Percentiles rank a stretch among this genome's conserved stretches.
Evolutionary conservation across 2,888 invertebrate species (phyloP).

Genomic region (Tillus elongatus): DNA sequence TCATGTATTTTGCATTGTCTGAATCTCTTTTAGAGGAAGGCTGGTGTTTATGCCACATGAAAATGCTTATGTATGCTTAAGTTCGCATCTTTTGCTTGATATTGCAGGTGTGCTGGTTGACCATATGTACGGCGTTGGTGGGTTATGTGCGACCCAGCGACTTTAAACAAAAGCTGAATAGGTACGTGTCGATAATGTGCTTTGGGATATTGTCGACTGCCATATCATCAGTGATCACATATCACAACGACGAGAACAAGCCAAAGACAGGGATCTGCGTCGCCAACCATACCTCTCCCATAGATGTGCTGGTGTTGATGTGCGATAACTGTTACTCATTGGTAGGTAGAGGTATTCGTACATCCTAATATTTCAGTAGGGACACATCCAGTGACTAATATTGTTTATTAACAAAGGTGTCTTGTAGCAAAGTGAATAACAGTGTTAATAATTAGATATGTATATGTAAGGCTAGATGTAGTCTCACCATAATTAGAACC

Average conservation of each 20-base stretch:
- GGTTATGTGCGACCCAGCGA: constrained; percentile 73
- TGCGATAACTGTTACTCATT: constrained; percentile 95
- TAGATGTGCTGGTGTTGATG: constrained; percentile 93
- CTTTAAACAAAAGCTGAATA: constrained; percentile 71
- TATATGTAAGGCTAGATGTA: no score
- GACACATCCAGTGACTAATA: no score
- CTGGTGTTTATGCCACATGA: no score
- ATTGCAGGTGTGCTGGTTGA: constrained; percentile 77
- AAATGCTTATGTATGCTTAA: constrained; percentile 13
- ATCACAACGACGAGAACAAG: constrained; percentile 78
- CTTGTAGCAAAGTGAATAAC: no score
- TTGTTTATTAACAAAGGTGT: no score
- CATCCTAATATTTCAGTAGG: no score
- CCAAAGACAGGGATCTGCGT: constrained; percentile 87
- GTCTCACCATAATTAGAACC: no score
- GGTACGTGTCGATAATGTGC: constrained; percentile 74
- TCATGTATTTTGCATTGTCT: no score
- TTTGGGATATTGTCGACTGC: constrained; percentile 89
- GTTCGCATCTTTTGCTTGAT: constrained; percentile 15
- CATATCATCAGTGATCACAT: constrained; percentile 79
- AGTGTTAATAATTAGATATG: no score
- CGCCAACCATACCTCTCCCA: constrained; percentile 98
- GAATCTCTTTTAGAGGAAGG: no score
- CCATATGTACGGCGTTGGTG: constrained; percentile 75
- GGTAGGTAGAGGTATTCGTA: constrained; percentile 72